A percentile compares a stretch with the other conserved stretches of the same genome.
These are phyloP conservation scores for Rotaria magnacalcarata DNA, from an alignment of 2,888 invertebrate species.

Conservation along the genomic window DNA sequence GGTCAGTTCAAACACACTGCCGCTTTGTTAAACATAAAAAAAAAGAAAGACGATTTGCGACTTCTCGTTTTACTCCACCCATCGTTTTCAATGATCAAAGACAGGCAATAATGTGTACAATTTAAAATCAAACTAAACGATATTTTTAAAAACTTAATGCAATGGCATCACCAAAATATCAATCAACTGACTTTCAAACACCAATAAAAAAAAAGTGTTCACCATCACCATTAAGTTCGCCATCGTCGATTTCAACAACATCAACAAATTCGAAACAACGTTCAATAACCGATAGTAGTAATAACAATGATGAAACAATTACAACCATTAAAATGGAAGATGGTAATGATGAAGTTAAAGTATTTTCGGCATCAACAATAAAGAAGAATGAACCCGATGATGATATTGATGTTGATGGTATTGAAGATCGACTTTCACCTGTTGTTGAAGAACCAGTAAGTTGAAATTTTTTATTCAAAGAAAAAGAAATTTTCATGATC, in stretches of 20 bases:
- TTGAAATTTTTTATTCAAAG: not conserved
- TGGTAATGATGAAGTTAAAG: not conserved
- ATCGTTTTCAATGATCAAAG: constrained; percentile 27
- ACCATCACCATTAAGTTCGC: not conserved
- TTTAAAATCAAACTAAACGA: not conserved
- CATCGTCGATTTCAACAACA: not conserved
- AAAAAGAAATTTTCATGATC: not conserved
- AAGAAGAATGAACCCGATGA: not conserved
- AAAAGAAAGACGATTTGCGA: not conserved
- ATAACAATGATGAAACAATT: constrained; percentile 1
- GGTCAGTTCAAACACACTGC: constrained; percentile 31
- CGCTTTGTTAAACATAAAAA: constrained; percentile 18
- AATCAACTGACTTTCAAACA: not conserved
- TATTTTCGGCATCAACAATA: constrained; percentile 2
- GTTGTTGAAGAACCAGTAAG: constrained; percentile 15
- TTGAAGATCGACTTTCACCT: constrained; percentile 30
- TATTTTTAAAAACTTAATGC: no score
- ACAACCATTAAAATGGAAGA: constrained; percentile 1
- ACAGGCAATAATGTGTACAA: not conserved
- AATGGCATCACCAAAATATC: not conserved
- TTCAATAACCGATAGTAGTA: not conserved
- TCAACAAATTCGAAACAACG: not conserved
- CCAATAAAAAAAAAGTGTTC: not conserved
- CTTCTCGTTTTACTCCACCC: constrained; percentile 18
- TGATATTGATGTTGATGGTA: constrained; percentile 32